These are phyloP conservation scores for Oryzaephilus surinamensis DNA, from an alignment of 1,140 invertebrate genomes.

Conservation along the genomic window DNA sequence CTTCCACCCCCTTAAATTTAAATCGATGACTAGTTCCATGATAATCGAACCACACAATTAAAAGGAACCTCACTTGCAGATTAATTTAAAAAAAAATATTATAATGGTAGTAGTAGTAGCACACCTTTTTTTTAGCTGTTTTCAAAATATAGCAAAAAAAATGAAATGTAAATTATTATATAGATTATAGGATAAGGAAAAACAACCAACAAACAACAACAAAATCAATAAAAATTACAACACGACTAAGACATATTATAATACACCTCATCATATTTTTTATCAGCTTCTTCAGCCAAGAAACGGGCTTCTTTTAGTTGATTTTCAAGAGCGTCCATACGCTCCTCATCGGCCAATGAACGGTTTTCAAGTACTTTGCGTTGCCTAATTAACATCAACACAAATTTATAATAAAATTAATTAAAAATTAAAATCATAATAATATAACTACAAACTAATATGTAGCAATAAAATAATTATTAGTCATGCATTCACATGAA, in stretches of 20 bases:
- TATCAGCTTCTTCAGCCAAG: conserved; percentile 99
- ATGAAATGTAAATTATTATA: conserved; percentile 2
- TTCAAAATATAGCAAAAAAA: too few species aligned
- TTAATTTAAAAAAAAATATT: too few species aligned
- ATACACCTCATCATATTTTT: conserved; percentile 99
- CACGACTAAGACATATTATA: conserved; percentile 28
- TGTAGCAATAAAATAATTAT: too few species aligned
- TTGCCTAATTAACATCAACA: conserved; percentile 21
- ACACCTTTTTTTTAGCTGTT: too few species aligned
- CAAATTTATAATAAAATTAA: conserved; percentile 6
- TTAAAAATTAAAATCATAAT: not conserved
- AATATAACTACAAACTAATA: too few species aligned
- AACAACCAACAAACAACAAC: conserved; percentile 3
- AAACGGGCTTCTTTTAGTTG: conserved; percentile 99
- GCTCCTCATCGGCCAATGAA: conserved; percentile 98
- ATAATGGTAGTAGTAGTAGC: not conserved
- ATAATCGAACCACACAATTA: too few species aligned
- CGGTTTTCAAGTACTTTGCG: conserved; percentile 99
- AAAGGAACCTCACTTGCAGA: too few species aligned
- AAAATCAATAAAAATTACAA: conserved; percentile 14
- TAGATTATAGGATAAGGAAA: conserved; percentile 1
- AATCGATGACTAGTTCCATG: too few species aligned
- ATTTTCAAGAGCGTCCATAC: conserved; percentile 97
- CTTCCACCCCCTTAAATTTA: too few species aligned
- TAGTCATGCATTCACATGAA: too few species aligned